Evolutionary conservation across 2,797 vertebrate species (phyloP), one percentile per base, ranked within the genome.

Genomic region (Pseudocheirus occidentalis): DNA sequence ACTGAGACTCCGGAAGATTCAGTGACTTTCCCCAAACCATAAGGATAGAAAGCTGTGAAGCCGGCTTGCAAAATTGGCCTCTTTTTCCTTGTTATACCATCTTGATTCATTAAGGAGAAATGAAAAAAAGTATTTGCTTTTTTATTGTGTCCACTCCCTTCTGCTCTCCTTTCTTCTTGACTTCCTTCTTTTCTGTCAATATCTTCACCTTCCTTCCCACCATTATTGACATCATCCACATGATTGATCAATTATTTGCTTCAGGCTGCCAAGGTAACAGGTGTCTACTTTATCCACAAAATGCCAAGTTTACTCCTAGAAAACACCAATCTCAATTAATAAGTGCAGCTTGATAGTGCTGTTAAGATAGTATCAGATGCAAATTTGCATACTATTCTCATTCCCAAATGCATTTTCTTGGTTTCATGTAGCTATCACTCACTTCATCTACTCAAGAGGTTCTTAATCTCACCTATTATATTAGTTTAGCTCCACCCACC

Each of bases 281-380:
- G 92, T 95, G 29, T 92, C 46, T 55, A 92, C 24, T 94, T 93
- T 92, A 95, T 96, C 96, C 96, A 90, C 94, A 94, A 97, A 90
- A 93, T 62, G 89, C 89, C 57, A 91, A 97, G 73, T 91, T 90
- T 95, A 13, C 1, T 97, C 52, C 94, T 97, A 96, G 50, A 52
- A 96, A 92, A 94, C 95, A 95, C 46, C 95, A 98, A 97, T 95
- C 95, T 59, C 24, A 16, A 52, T 97, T 96, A 96, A 92, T 92
- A 95, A 46, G 92, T 91, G 93, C 91, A 95, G 96, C 95, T 97
- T 97, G 91, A 29, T 95, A 90, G 95, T 96, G 59, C 50, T 95
- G 91, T 95, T 97, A 97, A 95, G 73, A 97, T 94, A 97, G 95
- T 97, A 94, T 96, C 73, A 94, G 46, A 95, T 97, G 96, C 95